Conservation (phyloP, 2,797 vertebrate genomes). For the Ciconia nigra region DNA sequence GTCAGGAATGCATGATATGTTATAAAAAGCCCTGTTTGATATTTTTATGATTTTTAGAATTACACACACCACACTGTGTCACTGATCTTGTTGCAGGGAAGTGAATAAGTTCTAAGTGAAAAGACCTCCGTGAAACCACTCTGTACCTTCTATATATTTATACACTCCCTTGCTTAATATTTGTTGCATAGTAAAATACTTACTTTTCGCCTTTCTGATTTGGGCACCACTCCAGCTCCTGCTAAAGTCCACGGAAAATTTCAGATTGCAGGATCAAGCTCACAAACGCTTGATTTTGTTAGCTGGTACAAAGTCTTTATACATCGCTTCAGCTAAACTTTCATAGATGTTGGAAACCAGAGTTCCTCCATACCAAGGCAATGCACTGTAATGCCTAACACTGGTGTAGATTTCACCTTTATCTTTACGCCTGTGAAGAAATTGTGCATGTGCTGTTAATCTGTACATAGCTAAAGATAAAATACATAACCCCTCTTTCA, state of each 20-base stretch:
- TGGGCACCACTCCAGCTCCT: background rate
- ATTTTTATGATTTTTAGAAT: slow-evolving; percentile 7
- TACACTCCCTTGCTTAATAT: background rate
- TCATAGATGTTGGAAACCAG: background rate
- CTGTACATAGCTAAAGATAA: background rate
- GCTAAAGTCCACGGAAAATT: background rate
- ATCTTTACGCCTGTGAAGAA: background rate
- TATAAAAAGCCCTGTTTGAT: background rate
- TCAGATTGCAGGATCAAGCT: background rate
- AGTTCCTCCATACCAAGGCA: background rate
- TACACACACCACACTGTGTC: background rate
- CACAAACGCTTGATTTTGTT: background rate
- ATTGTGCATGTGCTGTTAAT: background rate
- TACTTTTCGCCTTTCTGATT: background rate
- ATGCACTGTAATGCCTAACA: background rate
- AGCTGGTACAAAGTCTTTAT: background rate
- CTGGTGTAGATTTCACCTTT: background rate
- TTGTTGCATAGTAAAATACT: background rate
- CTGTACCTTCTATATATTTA: background rate
- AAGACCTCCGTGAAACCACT: background rate
- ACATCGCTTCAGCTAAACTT: background rate
- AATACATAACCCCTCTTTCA: background rate
- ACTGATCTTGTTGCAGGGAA: background rate
- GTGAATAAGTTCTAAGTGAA: background rate
- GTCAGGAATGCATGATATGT: background rate